phyloP scores from a whole-genome alignment of 2,888 invertebrate species.

The Drosophila nigricruria region DNA sequence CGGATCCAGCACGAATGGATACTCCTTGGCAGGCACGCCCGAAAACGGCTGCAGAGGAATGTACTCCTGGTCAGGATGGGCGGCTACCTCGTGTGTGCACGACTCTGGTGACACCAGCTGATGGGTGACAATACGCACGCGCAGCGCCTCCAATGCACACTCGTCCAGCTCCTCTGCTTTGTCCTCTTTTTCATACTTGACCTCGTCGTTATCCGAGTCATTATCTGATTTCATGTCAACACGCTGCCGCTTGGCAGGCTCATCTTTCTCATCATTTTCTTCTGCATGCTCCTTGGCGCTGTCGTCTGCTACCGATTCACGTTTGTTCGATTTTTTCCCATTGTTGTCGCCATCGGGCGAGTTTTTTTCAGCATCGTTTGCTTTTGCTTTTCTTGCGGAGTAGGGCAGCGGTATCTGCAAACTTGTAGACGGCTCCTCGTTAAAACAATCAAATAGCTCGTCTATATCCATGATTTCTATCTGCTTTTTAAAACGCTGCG shows the following conservation, averaged over 20 bases:
- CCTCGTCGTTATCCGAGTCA: slow-evolving; percentile 20
- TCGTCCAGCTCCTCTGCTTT: slow-evolving; percentile 71
- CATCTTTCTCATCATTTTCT: neutral
- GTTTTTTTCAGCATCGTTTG: slow-evolving; percentile 1
- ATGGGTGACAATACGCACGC: slow-evolving; percentile 94
- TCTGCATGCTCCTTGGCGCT: neutral
- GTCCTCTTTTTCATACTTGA: slow-evolving; percentile 15
- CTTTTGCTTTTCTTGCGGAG: neutral
- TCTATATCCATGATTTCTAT: slow-evolving; percentile 82
- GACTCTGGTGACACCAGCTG: slow-evolving; percentile 95
- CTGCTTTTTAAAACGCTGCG: neutral
- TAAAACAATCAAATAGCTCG: slow-evolving; percentile 84
- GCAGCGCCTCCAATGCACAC: slow-evolving; percentile 90
- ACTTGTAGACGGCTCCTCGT: slow-evolving; percentile 70
- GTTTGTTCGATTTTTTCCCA: slow-evolving; percentile 34
- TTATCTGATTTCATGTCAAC: neutral
- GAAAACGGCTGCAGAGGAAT: slow-evolving; percentile 87
- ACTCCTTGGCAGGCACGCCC: slow-evolving; percentile 94
- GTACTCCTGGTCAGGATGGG: slow-evolving; percentile 95
- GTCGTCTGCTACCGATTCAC: neutral
- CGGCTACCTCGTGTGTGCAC: slow-evolving; percentile 98
- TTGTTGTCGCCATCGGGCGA: slow-evolving; percentile 15
- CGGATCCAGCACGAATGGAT: slow-evolving; percentile 97
- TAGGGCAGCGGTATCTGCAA: slow-evolving; percentile 20
- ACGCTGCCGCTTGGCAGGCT: slow-evolving; percentile 42